phyloP scores from a whole-genome alignment of 1,140 invertebrate species.

The Cyclargus thomasi region DNA sequence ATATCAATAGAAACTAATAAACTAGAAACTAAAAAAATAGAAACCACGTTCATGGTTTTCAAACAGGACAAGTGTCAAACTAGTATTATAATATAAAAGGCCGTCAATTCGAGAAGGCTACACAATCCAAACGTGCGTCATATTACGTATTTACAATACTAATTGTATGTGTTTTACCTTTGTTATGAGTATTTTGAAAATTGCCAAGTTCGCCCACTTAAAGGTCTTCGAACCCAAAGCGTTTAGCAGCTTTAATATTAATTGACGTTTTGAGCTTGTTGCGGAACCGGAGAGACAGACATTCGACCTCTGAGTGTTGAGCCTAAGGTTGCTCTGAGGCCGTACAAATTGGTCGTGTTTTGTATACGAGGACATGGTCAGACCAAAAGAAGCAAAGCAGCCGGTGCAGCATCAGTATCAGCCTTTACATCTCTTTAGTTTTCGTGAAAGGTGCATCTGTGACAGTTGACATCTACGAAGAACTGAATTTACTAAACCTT shows the following conservation, averaged over 20 bases:
- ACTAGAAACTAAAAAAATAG: too few relatives aligned
- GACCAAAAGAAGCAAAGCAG: not conserved
- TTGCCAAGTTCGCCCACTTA: not conserved
- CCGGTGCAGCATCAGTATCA: not conserved
- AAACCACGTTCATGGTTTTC: not conserved
- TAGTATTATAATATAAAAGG: not conserved
- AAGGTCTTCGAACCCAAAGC: conserved; percentile 4
- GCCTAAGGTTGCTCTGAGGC: conserved; percentile 5
- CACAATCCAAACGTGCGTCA: not conserved
- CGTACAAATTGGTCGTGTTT: conserved; percentile 12
- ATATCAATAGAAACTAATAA: not conserved
- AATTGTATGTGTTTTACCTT: not conserved
- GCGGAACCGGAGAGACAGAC: conserved; percentile 8
- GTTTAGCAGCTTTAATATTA: conserved; percentile 1
- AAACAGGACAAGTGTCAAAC: not conserved
- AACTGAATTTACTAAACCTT: too few relatives aligned
- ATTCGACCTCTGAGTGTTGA: not conserved
- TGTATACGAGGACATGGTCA: conserved; percentile 13
- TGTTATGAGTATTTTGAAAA: conserved; percentile 8
- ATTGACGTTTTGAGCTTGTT: not conserved
- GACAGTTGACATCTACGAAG: too few relatives aligned
- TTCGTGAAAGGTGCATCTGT: too few relatives aligned
- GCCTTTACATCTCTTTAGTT: not conserved
- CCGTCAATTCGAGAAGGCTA: not conserved
- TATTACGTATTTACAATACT: not conserved